Conservation (phyloP, 2,113 vertebrate genomes). For the Pollachius pollachius region DNA sequence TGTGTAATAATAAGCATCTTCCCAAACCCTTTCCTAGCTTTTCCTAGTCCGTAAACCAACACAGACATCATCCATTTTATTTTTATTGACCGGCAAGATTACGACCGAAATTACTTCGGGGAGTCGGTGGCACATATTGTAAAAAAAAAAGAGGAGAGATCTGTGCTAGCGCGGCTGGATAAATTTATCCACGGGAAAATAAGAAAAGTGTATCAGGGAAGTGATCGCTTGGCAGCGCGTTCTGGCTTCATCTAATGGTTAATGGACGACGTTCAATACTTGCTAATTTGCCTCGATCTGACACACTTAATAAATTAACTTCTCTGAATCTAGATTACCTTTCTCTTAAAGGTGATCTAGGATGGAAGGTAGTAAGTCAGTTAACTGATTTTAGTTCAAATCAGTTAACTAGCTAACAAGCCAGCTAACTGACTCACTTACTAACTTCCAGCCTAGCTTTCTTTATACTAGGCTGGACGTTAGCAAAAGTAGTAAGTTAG, state of each 20-base stretch:
- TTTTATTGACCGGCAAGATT: neutral
- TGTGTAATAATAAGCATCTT: too few species aligned
- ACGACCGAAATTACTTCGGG: slow-evolving; percentile 29
- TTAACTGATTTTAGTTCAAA: too few species aligned
- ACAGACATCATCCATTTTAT: slow-evolving; percentile 2
- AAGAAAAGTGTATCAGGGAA: neutral
- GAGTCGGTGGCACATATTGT: slow-evolving; percentile 13
- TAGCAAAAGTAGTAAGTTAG: neutral
- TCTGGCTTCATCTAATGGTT: neutral
- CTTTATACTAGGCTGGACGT: too few species aligned
- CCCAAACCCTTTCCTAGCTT: neutral
- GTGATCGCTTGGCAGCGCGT: neutral
- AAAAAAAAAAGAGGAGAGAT: neutral
- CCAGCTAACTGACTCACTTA: too few species aligned
- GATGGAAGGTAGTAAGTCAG: neutral
- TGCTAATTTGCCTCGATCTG: too few species aligned
- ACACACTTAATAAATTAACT: too few species aligned
- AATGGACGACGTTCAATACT: neutral
- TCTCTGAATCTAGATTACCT: neutral
- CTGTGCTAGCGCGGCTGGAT: slow-evolving; percentile 1
- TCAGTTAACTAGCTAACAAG: too few species aligned
- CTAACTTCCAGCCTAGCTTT: too few species aligned
- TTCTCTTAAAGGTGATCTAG: neutral
- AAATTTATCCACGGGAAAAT: slow-evolving; percentile 15
- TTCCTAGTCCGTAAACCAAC: neutral